These are phyloP conservation scores for Nyctibius bracteatus DNA, from an alignment of 2,113 vertebrate species.

Conservation along the genomic window DNA sequence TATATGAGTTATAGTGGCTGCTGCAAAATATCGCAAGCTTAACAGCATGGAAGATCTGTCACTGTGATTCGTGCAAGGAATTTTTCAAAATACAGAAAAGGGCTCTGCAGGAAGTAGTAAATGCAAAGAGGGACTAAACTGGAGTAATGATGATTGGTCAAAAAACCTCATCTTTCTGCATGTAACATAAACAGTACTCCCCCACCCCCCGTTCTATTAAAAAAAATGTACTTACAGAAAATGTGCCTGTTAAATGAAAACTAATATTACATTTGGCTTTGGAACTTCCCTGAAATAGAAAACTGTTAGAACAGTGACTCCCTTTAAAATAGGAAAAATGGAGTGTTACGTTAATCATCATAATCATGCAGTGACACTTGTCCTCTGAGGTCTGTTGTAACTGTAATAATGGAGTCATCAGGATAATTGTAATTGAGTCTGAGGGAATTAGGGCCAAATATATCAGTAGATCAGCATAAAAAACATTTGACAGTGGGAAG, in stretches of 20 bases:
- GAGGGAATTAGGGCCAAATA: neutral
- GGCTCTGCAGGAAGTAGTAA: neutral
- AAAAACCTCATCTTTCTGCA: neutral
- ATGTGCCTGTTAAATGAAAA: neutral
- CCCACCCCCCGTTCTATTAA: neutral
- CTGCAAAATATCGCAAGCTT: neutral
- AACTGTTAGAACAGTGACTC: neutral
- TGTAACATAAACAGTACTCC: neutral
- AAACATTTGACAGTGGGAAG: neutral
- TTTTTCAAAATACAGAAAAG: neutral
- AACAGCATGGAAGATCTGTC: neutral
- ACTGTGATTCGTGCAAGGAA: neutral
- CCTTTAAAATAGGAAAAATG: neutral
- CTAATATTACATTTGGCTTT: neutral
- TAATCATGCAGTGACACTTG: neutral
- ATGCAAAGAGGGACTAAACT: neutral
- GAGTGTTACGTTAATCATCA: neutral
- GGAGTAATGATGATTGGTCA: neutral
- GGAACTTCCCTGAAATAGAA: neutral
- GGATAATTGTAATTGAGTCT: neutral
- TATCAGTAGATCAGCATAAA: neutral
- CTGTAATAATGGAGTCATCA: neutral
- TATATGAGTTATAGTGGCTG: neutral
- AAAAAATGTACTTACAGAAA: neutral
- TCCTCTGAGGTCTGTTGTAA: neutral